Percentiles rank a stretch among this genome's conserved stretches.
phyloP scores from a whole-genome alignment of 2,888 invertebrate genomes.

The Latrodectus elegans region DNA sequence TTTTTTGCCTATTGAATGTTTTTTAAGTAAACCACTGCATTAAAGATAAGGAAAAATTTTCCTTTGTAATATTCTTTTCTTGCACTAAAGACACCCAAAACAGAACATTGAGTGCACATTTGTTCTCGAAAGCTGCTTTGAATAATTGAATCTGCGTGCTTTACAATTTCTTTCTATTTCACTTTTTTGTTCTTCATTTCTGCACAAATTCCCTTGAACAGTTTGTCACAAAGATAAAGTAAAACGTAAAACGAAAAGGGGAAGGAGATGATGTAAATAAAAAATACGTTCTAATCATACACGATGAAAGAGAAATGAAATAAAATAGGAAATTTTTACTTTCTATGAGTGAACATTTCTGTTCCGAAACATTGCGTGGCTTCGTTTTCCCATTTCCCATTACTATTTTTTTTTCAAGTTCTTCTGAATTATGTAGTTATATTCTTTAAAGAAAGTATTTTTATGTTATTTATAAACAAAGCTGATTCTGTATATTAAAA shows the following conservation, averaged over 20 bases:
- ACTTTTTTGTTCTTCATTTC: not conserved
- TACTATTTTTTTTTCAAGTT: no score
- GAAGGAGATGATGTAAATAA: conserved; percentile 19
- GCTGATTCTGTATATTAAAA: no score
- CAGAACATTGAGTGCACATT: conserved; percentile 39
- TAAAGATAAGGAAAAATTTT: conserved; percentile 33
- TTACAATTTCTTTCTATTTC: conserved; percentile 14
- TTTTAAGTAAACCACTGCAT: conserved; percentile 27
- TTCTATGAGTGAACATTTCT: conserved; percentile 37
- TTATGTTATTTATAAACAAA: no score
- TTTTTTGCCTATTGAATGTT: conserved; percentile 32
- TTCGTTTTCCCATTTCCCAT: not conserved
- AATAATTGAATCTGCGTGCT: conserved; percentile 49
- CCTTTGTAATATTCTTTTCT: not conserved
- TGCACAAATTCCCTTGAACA: conserved; percentile 25
- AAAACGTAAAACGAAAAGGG: not conserved
- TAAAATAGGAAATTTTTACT: conserved; percentile 42
- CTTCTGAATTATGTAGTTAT: no score
- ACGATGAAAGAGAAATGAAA: conserved; percentile 19
- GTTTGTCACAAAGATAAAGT: conserved; percentile 40
- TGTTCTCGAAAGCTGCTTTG: conserved; percentile 48
- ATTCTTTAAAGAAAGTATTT: no score
- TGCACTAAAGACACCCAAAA: not conserved
- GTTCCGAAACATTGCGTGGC: not conserved
- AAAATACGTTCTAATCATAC: conserved; percentile 44